These are phyloP conservation scores for Eudemis profundana DNA, from an alignment of 2,888 invertebrate species.

Conservation along the genomic window DNA sequence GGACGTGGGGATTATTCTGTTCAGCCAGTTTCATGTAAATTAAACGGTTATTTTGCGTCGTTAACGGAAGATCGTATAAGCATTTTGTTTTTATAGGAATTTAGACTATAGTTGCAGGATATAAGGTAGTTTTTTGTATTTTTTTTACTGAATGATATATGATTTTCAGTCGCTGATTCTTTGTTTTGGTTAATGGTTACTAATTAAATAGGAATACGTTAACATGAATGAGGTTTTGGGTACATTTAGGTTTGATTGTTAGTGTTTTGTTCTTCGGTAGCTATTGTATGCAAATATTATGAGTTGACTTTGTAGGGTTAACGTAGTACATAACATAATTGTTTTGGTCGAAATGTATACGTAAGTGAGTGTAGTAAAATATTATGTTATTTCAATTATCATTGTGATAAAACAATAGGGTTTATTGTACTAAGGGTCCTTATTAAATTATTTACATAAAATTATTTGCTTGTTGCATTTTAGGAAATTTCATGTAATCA, in stretches of 20 bases:
- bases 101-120: neutral
- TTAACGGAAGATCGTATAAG: conserved; percentile 2
- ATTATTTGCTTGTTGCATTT: too few relatives aligned
- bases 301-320: conserved; percentile 7
- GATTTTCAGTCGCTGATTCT: neutral
- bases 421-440: too few relatives aligned
- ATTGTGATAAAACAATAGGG: neutral
- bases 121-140: neutral
- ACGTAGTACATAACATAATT: conserved; percentile 9
- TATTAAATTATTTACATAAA: too few relatives aligned
- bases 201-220: conserved; percentile 16
- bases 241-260: conserved; percentile 30
- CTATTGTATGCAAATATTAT: conserved; percentile 32
- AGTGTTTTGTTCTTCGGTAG: conserved; percentile 1
- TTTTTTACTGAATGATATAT: neutral
- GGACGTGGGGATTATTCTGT: conserved; percentile 43
- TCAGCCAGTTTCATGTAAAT: conserved; percentile 28
- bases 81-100: neutral
- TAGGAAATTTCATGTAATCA: too few relatives aligned
- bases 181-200: conserved; percentile 12
- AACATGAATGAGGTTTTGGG: conserved; percentile 22
- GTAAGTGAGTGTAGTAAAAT: conserved; percentile 2
- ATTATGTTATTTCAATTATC: neutral
- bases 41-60: conserved; percentile 4
- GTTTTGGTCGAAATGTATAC: neutral